Percentiles rank a stretch among this genome's conserved stretches.
Evolutionary conservation across 2,888 invertebrate species (phyloP).

Genomic region (Agrochola lychnidis): DNA sequence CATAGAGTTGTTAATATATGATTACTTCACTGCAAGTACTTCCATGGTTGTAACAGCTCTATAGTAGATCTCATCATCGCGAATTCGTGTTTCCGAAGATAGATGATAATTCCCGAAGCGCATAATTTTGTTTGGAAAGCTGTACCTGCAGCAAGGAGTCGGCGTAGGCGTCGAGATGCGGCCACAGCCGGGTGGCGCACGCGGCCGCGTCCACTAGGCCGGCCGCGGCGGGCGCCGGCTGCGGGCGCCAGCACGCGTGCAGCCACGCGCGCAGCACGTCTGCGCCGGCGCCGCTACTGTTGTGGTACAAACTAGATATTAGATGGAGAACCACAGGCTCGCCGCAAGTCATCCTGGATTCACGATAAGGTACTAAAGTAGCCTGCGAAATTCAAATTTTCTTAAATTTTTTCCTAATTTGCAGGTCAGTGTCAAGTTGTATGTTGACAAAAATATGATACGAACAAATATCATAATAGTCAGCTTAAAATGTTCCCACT

Average conservation of each 20-base stretch:
- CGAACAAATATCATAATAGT: no score
- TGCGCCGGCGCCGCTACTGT: conserved; percentile 46
- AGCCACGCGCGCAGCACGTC: conserved; percentile 77
- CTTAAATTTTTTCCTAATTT: no score
- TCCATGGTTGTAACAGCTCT: neutral
- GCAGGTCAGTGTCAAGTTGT: no score
- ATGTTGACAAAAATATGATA: no score
- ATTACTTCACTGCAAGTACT: neutral
- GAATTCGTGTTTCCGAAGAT: neutral
- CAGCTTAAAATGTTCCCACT: no score
- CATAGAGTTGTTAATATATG: neutral
- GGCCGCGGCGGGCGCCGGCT: conserved; percentile 66
- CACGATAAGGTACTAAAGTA: no score
- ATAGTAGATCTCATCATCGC: neutral
- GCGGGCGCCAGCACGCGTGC: conserved; percentile 75
- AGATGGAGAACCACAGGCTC: no score
- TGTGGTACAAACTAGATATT: no score
- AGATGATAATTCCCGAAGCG: neutral
- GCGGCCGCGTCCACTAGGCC: conserved; percentile 68
- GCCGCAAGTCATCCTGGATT: no score
- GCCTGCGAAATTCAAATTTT: no score
- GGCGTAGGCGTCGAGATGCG: conserved; percentile 64
- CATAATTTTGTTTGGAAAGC: neutral
- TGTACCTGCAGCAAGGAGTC: conserved; percentile 68
- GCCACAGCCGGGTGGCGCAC: conserved; percentile 60